These are phyloP conservation scores for Hydrolagus affinis DNA, from an alignment of 2,113 vertebrate species.

Conservation along the genomic window DNA sequence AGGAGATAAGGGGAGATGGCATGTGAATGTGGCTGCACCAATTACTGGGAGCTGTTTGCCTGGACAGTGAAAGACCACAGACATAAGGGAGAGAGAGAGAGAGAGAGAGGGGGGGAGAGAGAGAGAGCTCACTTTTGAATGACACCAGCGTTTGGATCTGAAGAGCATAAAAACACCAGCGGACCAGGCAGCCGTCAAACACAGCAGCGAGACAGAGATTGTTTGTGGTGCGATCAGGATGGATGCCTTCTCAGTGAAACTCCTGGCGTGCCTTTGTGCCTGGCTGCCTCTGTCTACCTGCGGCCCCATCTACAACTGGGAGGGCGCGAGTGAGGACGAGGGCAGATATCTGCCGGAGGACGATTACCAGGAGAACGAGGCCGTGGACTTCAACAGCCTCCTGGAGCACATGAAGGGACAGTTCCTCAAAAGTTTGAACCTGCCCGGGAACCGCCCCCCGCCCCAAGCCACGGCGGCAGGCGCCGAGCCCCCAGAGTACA, in stretches of 20 bases:
- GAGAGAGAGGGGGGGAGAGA: slow-evolving; percentile 65
- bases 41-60: slow-evolving; percentile 66
- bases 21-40: slow-evolving; percentile 53
- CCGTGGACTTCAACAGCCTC: slow-evolving; percentile 69
- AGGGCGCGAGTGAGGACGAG: slow-evolving; percentile 67
- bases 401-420: slow-evolving; percentile 80
- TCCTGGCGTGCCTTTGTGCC: slow-evolving; percentile 49
- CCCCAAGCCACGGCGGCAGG: slow-evolving; percentile 51
- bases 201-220: slow-evolving; percentile 35
- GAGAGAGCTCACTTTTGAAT: slow-evolving; percentile 58
- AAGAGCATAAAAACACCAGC: slow-evolving; percentile 54
- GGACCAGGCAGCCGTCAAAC: not conserved
- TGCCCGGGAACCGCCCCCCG: slow-evolving; percentile 63
- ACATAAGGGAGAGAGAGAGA: slow-evolving; percentile 59
- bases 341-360: slow-evolving; percentile 72
- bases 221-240: slow-evolving; percentile 43
- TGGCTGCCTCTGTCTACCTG: slow-evolving; percentile 47
- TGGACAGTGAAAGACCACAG: slow-evolving; percentile 50
- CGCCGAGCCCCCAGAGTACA: slow-evolving; percentile 89
- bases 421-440: slow-evolving; percentile 79
- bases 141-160: slow-evolving; percentile 55
- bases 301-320: slow-evolving; percentile 74
- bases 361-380: slow-evolving; percentile 69
- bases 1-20: slow-evolving; percentile 81
- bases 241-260: slow-evolving; percentile 43